Conservation (phyloP, 2,113 vertebrate genomes). For the Grallaria varia region DNA sequence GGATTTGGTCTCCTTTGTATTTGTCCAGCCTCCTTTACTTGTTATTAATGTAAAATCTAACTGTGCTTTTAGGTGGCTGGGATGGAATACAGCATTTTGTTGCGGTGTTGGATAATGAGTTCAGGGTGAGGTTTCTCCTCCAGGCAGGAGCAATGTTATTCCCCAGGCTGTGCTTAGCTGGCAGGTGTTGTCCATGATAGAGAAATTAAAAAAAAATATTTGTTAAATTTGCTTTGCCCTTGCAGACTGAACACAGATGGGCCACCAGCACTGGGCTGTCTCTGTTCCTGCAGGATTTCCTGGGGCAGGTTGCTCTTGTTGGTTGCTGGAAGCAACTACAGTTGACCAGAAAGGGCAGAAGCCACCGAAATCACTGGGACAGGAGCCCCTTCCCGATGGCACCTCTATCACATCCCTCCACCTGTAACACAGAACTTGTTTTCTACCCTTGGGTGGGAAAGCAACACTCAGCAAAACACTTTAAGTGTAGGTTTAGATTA, state of each 20-base stretch:
- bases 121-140: background rate
- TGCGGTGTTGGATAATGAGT: rapidly evolving
- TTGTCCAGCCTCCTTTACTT: background rate
- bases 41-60: background rate
- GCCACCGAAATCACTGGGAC: rapidly evolving
- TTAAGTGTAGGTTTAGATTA: background rate
- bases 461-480: background rate
- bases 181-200: background rate
- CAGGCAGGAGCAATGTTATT: background rate
- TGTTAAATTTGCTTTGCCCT: background rate
- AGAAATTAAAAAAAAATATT: background rate
- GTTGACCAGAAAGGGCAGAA: rapidly evolving
- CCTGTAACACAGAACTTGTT: background rate
- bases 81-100: background rate
- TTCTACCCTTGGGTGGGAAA: background rate
- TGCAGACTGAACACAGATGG: rapidly evolving
- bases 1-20: rapidly evolving
- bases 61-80: background rate
- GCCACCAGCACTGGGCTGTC: background rate
- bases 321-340: background rate
- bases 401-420: background rate
- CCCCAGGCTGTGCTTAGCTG: background rate
- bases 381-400: background rate
- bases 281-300: rapidly evolving
- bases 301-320: no score